These are phyloP conservation scores for Heterochromis multidens DNA, from an alignment of 2,113 vertebrate species.

Conservation along the genomic window DNA sequence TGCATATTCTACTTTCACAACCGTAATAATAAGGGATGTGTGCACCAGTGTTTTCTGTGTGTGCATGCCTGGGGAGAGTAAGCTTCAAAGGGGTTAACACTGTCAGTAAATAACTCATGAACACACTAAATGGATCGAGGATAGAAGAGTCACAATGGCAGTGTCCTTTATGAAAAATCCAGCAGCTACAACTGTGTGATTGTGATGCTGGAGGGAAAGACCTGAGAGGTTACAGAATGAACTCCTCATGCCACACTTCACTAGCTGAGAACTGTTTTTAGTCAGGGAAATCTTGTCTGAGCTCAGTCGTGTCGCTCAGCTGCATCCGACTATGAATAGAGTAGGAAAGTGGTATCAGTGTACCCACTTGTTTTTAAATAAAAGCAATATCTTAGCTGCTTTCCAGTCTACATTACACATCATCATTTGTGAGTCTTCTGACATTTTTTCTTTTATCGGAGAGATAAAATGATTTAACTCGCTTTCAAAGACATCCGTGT, in stretches of 20 bases:
- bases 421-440: not conserved
- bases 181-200: slow-evolving; percentile 47
- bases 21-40: not conserved
- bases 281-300: not conserved
- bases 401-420: not conserved
- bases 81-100: slow-evolving; percentile 19
- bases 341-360: not conserved
- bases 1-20: slow-evolving; percentile 14
- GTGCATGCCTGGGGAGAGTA: not conserved
- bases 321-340: not conserved
- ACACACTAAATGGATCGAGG: slow-evolving; percentile 47
- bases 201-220: slow-evolving; percentile 23
- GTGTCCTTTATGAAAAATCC: slow-evolving; percentile 67
- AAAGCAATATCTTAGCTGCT: not conserved
- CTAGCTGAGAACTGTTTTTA: not conserved
- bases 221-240: not conserved
- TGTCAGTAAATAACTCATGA: slow-evolving; percentile 69
- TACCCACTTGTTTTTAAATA: not conserved
- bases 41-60: not conserved
- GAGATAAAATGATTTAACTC: not conserved
- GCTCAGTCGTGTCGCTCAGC: not conserved
- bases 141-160: slow-evolving; percentile 32
- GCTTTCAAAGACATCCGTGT: not conserved
- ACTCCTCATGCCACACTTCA: not conserved
- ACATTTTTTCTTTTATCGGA: not conserved